A percentile compares a stretch with the other conserved stretches of the same genome.
Conservation (phyloP, 1,140 invertebrate genomes). For the Drosophila insularis region DNA sequence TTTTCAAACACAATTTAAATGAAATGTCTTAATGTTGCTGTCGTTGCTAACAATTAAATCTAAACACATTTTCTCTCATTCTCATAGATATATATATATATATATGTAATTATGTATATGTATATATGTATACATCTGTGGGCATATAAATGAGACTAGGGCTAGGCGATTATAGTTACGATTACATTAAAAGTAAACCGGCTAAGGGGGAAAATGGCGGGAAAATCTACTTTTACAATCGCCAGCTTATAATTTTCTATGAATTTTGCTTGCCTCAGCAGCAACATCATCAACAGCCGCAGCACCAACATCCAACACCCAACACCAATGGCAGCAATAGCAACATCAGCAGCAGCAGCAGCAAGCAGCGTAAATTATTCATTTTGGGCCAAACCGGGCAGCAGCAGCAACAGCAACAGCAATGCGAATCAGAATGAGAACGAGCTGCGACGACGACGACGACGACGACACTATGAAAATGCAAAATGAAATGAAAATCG, state of each 20-base stretch:
- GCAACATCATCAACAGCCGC: slow-evolving; percentile 28
- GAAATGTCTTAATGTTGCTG: slow-evolving; percentile 43
- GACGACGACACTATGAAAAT: slow-evolving; percentile 65
- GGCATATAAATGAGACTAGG: slow-evolving; percentile 20
- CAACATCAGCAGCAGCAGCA: slow-evolving; percentile 8
- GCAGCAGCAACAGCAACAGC: slow-evolving; percentile 20
- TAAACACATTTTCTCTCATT: slow-evolving; percentile 32
- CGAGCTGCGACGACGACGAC: slow-evolving; percentile 5
- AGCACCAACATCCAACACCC: slow-evolving; percentile 9
- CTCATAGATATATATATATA: slow-evolving; percentile 15
- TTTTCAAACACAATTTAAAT: slow-evolving; percentile 29
- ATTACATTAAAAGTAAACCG: slow-evolving; percentile 73
- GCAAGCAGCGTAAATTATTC: slow-evolving; percentile 65
- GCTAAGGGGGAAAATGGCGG: slow-evolving; percentile 28
- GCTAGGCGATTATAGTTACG: slow-evolving; percentile 42
- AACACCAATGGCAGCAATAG: neutral
- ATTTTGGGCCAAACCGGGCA: slow-evolving; percentile 57
- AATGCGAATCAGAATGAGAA: slow-evolving; percentile 23
- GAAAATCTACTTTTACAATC: slow-evolving; percentile 27
- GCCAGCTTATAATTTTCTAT: slow-evolving; percentile 59
- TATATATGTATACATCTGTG: slow-evolving; percentile 18
- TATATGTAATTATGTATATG: slow-evolving; percentile 12
- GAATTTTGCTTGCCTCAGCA: slow-evolving; percentile 73
- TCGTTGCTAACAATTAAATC: slow-evolving; percentile 59
- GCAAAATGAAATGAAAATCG: slow-evolving; percentile 75